Percentiles rank a stretch among this genome's conserved stretches.
Conservation (phyloP, 2,888 invertebrate genomes). For the Brachylomia viminalis region DNA sequence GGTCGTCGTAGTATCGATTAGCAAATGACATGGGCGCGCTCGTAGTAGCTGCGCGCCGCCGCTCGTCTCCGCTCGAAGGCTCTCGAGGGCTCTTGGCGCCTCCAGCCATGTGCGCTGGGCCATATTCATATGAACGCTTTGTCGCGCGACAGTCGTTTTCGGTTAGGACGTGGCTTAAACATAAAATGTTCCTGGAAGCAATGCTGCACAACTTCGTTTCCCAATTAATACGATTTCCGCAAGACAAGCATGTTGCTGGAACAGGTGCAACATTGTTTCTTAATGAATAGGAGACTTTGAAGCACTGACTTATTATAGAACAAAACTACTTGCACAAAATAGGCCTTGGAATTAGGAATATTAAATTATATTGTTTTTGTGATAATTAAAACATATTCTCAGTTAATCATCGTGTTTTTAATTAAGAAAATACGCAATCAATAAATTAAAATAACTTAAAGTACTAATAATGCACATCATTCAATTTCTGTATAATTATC, state of each 20-base stretch:
- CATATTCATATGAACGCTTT: background rate
- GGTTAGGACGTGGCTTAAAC: no score
- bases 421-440: conserved; percentile 9
- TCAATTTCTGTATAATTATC: background rate
- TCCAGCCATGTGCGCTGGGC: no score
- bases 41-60: no score
- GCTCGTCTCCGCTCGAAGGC: no score
- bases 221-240: background rate
- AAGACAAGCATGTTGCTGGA: background rate
- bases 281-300: background rate
- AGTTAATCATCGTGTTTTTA: conserved; percentile 67
- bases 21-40: no score
- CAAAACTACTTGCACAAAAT: conserved; percentile 67
- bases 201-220: conserved; percentile 8
- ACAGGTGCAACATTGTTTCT: background rate
- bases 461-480: background rate
- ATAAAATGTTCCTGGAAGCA: background rate
- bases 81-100: no score
- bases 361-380: conserved; percentile 84
- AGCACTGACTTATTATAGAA: conserved; percentile 8
- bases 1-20: no score
- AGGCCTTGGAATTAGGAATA: conserved; percentile 77
- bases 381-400: conserved; percentile 82
- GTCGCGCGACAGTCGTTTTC: no score
- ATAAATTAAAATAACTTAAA: conserved; percentile 11